phyloP scores from a whole-genome alignment of 2,888 invertebrate genomes.

The Mimas tiliae region DNA sequence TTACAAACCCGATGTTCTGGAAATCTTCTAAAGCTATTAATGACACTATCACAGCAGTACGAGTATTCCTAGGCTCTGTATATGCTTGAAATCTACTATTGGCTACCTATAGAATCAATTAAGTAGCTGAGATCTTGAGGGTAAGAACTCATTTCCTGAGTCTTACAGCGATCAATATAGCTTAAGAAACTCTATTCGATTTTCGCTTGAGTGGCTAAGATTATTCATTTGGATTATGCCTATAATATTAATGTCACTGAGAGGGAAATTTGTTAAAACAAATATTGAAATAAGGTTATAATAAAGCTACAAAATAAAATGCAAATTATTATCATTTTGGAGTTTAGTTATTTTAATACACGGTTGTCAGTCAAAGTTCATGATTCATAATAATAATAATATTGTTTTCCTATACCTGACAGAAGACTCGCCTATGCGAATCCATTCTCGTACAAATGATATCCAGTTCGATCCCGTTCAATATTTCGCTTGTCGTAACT shows the following conservation, averaged over 20 bases:
- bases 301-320: too few relatives aligned
- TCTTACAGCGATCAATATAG: slow-evolving; percentile 25
- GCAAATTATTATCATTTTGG: too few relatives aligned
- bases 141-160: slow-evolving; percentile 23
- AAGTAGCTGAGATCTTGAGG: slow-evolving; percentile 5
- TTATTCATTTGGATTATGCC: background rate
- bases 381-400: too few relatives aligned
- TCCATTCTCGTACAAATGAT: too few relatives aligned
- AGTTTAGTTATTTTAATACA: too few relatives aligned
- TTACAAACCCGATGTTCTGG: too few relatives aligned
- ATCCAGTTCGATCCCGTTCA: too few relatives aligned
- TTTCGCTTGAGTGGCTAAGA: background rate
- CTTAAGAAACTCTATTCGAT: slow-evolving; percentile 17
- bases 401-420: too few relatives aligned
- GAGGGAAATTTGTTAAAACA: background rate
- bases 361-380: too few relatives aligned
- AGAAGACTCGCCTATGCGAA: too few relatives aligned
- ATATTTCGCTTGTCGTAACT: too few relatives aligned
- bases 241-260: background rate
- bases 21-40: too few relatives aligned
- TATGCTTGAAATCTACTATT: background rate
- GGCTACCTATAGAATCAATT: slow-evolving; percentile 6
- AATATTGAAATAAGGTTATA: background rate
- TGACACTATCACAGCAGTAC: background rate
- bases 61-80: background rate